Evolutionary conservation across 2,888 invertebrate genomes (phyloP).

Genomic region (Netelia melanura): DNA sequence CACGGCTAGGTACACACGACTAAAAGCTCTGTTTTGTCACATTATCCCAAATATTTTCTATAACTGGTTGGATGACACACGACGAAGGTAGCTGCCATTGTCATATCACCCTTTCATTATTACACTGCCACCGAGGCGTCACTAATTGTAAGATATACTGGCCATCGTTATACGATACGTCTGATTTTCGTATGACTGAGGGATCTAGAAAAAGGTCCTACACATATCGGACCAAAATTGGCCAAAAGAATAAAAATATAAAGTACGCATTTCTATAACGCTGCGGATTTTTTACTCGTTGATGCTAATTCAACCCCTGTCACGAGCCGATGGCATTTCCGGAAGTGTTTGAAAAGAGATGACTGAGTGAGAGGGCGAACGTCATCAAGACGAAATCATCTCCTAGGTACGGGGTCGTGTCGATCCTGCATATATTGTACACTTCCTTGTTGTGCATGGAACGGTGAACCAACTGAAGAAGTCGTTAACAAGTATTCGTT

Average conservation of each 20-base stretch:
- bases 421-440: not conserved
- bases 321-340: constrained; percentile 10
- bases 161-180: constrained; percentile 22
- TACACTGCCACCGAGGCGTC: not conserved
- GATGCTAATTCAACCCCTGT: not conserved
- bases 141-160: constrained; percentile 10
- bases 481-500: constrained; percentile 45
- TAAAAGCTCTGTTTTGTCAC: not conserved
- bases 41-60: constrained; percentile 23
- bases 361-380: not conserved
- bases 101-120: constrained; percentile 49
- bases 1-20: not conserved
- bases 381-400: constrained; percentile 1
- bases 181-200: constrained; percentile 13
- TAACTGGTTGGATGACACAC: constrained; percentile 22
- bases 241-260: constrained; percentile 16
- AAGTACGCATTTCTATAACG: not conserved
- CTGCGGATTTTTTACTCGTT: not conserved
- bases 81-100: constrained; percentile 40
- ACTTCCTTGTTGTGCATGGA: not conserved
- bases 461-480: constrained; percentile 26
- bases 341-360: not conserved
- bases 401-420: not conserved
- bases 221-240: constrained; percentile 41
- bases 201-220: constrained; percentile 10